Evolutionary conservation across 2,797 vertebrate genomes (phyloP).

Genomic region (Phylloscopus collybita): DNA sequence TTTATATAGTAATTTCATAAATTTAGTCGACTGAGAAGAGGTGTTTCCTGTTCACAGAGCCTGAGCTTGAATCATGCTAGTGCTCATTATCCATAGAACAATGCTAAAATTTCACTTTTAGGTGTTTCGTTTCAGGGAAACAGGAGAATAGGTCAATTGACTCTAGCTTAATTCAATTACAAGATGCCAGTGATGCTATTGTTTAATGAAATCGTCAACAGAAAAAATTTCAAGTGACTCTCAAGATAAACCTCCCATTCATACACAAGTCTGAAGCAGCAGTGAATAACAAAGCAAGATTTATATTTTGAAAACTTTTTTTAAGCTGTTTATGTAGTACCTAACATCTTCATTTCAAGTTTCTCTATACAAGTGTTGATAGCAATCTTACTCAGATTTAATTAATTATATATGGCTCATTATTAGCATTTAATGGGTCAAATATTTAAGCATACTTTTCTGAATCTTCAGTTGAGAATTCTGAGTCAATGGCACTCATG

Average conservation of each 20-base stretch:
- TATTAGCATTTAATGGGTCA: conserved; percentile 39
- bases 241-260: not conserved
- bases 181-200: not conserved
- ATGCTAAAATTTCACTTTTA: not conserved
- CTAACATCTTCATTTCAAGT: not conserved
- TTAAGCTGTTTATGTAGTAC: not conserved
- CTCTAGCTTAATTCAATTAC: not conserved
- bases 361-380: not conserved
- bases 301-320: not conserved
- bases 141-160: not conserved
- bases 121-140: not conserved
- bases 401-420: conserved; percentile 10
- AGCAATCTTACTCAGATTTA: not conserved
- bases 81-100: not conserved
- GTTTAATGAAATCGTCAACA: not conserved
- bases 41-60: not conserved
- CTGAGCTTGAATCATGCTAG: not conserved
- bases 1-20: not conserved
- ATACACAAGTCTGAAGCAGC: not conserved
- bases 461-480: conserved; percentile 31
- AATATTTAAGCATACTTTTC: conserved; percentile 46
- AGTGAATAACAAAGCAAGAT: not conserved
- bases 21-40: not conserved
- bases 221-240: not conserved
- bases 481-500: conserved; percentile 9